Evolutionary conservation across 53 echinoderm and acorn worm genomes (phyloP), one percentile per base, ranked within the genome.

Genomic region (Patiria pectinifera): DNA sequence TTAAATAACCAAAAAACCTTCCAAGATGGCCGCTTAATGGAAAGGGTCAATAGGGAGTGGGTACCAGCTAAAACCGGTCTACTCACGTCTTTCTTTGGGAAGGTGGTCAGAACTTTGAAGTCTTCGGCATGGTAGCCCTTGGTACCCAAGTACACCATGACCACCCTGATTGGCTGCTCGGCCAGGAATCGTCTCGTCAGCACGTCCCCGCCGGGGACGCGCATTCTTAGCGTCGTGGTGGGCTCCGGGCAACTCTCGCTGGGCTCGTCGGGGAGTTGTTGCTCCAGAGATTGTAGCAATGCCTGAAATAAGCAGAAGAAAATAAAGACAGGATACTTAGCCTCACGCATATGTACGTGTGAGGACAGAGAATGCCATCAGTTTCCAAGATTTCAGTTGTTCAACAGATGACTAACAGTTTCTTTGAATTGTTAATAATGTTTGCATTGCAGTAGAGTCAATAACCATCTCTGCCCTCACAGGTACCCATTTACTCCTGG

Each of bases 11-110:
- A 35, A 35, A 35, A 35, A 35, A 35, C 35, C 35, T 35, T 35
- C 35, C 0, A 35, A 35, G 35, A 35, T 35, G 35, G 35, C 35
- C 35, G 1, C 35, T 53, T 53, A 53, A 53, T 2, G 53, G 16
- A 11, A 15, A 69, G 2, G 21, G 69, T 18, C 15, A 13, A 69
- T 69, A 21, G 69, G 69, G 69, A 69, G 69, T 3, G 53, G 1
- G 53, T 53, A 53, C 53, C 53, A 53, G 53, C 53, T 8, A 53
- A 53, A 12, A 11, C 47, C 4, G 14, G 2, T 18, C 0, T 47
- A 95, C 99, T 98, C 89, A 98, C 99, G 89, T 98, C 99, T 97
- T 95, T 96, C 87, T 97, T 98, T 71, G 99, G 99, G 87, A 91
- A 98, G 35, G 95, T 98, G 2, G 97, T 98, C 53, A 98, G 91